These are phyloP conservation scores for Tryphoninae sp. DNA, from an alignment of 2,888 invertebrate genomes.

Conservation along the genomic window DNA sequence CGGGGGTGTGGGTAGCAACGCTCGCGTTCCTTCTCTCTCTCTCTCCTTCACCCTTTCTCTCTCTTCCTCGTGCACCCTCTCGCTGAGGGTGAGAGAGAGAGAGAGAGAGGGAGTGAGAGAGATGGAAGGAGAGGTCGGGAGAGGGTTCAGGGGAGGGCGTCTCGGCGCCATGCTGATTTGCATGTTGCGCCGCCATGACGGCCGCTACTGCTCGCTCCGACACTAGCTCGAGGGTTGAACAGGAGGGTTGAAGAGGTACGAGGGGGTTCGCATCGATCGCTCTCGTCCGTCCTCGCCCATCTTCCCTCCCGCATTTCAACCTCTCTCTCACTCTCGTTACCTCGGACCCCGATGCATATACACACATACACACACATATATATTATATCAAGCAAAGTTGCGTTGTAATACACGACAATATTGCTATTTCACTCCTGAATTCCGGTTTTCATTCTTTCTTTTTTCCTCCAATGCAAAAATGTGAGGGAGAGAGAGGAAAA, in stretches of 20 bases:
- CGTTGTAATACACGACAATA: conserved; percentile 16
- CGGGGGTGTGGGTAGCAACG: conserved; percentile 50
- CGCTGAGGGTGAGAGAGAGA: neutral
- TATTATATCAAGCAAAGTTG: conserved; percentile 10
- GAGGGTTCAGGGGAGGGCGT: conserved; percentile 78
- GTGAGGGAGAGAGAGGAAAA: neutral
- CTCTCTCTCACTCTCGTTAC: conserved; percentile 60
- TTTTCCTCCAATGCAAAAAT: neutral
- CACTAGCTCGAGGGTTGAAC: conserved; percentile 72
- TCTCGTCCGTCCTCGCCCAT: conserved; percentile 74
- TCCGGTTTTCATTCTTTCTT: conserved; percentile 21
- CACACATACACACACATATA: neutral
- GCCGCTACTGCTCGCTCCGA: conserved; percentile 75
- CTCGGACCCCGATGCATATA: conserved; percentile 53
- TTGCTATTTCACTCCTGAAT: conserved; percentile 36
- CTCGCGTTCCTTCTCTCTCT: conserved; percentile 46
- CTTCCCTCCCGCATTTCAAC: conserved; percentile 67
- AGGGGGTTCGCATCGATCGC: conserved; percentile 84
- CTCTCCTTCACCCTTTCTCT: neutral
- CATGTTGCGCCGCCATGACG: conserved; percentile 84
- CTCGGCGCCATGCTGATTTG: conserved; percentile 85
- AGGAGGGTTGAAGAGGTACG: conserved; percentile 72
- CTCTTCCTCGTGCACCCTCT: conserved; percentile 4
- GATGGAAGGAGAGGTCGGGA: conserved; percentile 40
- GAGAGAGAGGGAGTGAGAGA: conserved; percentile 52